Conservation (phyloP, 2,797 vertebrate species). For the Calcarius lapponicus region DNA sequence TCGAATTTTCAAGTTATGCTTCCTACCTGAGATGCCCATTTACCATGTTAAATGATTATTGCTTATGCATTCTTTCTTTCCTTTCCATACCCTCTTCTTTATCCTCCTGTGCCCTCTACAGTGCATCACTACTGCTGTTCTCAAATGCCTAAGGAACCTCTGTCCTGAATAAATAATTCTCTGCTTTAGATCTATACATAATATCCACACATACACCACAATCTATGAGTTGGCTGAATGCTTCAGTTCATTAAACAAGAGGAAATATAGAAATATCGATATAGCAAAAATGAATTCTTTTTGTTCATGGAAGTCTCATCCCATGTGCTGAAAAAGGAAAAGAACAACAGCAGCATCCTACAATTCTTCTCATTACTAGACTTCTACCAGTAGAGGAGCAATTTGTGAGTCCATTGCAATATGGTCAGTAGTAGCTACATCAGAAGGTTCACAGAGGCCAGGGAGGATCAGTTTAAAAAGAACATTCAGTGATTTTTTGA, state of each 20-base stretch:
- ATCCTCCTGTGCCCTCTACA: background rate
- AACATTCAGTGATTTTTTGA: background rate
- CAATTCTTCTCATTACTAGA: background rate
- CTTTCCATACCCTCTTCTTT: background rate
- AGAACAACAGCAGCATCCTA: background rate
- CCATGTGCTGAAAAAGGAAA: background rate
- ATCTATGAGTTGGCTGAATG: background rate
- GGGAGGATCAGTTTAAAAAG: background rate
- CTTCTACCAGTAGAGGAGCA: background rate
- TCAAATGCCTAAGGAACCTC: background rate
- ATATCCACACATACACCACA: background rate
- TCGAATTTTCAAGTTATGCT: background rate
- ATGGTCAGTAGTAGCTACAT: background rate
- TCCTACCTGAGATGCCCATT: background rate
- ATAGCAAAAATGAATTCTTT: background rate
- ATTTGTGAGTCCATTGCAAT: background rate
- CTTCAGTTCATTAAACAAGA: background rate
- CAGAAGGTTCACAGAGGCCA: background rate
- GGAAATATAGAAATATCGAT: background rate
- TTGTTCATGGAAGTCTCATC: background rate
- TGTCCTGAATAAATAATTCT: background rate
- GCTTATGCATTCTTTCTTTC: background rate
- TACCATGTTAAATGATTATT: background rate
- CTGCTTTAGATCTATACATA: background rate
- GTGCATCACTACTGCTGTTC: background rate